Base-by-base conservation (phyloP, 2,888 invertebrate species). In the Leptinotarsa rubiginosa region DNA sequence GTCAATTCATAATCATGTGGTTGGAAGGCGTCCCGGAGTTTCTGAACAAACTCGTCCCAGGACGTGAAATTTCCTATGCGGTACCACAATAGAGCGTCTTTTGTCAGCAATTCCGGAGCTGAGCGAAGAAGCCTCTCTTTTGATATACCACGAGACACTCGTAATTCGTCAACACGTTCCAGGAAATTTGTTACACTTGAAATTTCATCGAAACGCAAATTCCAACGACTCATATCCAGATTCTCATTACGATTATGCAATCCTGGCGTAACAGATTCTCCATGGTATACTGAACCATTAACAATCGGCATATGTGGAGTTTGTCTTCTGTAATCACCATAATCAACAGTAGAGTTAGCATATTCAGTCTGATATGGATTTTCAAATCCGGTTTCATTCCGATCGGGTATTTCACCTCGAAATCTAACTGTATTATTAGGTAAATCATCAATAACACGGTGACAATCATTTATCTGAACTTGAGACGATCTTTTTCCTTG, bases 1-100 rank as follows among this genome's bases (percentile, higher is more conserved):
- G 22, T 20, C 7, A 56, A 22, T 56, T 56, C 56, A 16, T 56
- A 56, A 22, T 56, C 56, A 56, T 59, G 59, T 15, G 59, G 59
- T 59, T 59, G 12, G 12, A 59, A 59, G 13, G 25, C 25, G 22
- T 22, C 59, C 3, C 59, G 59, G 13, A 59, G 20, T 59, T 59
- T 59, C 16, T 16, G 10, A 22, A 59, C 59, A 7, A 59, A 59
- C 59, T 59, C 59, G 22, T 59, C 22, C 59, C 20, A 59, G 20
- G 62, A 31, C 31, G 31, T 25, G 62, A 62, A 62, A 31, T 31
- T 16, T 31, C 31, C 31, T 25, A 62, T 62, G 31, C 62, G 15
- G 25, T 62, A 62, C 31, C 62, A 62, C 13, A 56, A 12, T 1
- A 56, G 56, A 13, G 56, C 56, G 13, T 62, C 62, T 31, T 31